A percentile compares a stretch with the other conserved stretches of the same genome.
phyloP scores from a whole-genome alignment of 2,797 vertebrate genomes.

The Emydoidea blandingii region DNA sequence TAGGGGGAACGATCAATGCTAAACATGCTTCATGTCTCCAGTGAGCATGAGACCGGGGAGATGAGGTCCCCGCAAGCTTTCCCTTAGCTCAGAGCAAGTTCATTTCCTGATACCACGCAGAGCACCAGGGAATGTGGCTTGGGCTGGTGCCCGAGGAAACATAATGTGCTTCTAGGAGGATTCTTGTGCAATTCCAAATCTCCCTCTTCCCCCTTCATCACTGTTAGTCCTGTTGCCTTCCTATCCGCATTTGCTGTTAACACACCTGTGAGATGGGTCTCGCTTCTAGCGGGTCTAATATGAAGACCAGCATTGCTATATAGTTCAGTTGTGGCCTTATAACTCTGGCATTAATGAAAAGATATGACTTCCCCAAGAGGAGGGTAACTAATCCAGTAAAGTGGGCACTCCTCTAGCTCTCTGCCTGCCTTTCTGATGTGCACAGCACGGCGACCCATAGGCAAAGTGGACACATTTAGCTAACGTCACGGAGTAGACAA shows the following conservation, averaged over 20 bases:
- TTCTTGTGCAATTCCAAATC: too few relatives aligned
- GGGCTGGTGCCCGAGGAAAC: neutral
- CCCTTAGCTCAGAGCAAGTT: neutral
- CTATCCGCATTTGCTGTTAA: neutral
- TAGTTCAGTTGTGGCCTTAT: neutral
- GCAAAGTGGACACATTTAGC: neutral
- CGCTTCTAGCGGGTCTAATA: neutral
- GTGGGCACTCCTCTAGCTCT: neutral
- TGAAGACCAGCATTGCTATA: neutral
- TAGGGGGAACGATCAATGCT: neutral
- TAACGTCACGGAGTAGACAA: neutral
- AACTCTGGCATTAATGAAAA: fast-evolving
- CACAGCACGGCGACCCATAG: neutral
- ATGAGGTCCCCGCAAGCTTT: neutral
- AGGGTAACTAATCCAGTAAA: neutral
- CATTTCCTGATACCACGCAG: neutral
- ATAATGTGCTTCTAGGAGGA: neutral
- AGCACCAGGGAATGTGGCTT: neutral
- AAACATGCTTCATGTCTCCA: neutral
- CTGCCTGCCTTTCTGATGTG: neutral
- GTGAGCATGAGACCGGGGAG: neutral
- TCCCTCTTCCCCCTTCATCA: neutral
- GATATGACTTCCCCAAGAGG: fast-evolving
- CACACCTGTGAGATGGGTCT: neutral
- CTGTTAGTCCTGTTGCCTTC: neutral